Base-by-base conservation (phyloP, 1,140 invertebrate genomes). In the Asobara japonica region DNA sequence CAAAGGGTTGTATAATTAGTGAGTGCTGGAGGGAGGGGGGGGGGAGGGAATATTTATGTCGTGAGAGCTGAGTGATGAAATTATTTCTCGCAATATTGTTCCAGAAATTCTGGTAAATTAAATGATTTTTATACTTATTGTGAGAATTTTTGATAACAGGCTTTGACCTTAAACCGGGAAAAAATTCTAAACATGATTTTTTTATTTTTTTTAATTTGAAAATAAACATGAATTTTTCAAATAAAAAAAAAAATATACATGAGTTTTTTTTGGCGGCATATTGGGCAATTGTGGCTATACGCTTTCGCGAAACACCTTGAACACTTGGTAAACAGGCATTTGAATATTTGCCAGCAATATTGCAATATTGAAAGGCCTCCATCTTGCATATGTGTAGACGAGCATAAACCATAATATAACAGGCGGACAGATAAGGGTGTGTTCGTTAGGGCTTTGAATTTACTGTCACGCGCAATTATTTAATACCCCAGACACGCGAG, bases 31-130 rank as follows among this genome's bases (percentile, higher is more conserved):
- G n/a, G 62, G 31, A 45, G 41, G 20, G 20, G 38, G 65, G 27
- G 13, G 62, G 41, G 61, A n/a, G 11, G 41, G 29, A 71, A 16
- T 36, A 56, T n/a, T n/a, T n/a, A n/a, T n/a, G 20, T 71, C 38
- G 29, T 62, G 45, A 65, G 48, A 25, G 41, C 18, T 64, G 38
- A 56, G 33, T 71, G 65, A 71, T 65, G 61, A 71, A 71, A 71
- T 71, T 71, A 71, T 71, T 41, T 45, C 62, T 65, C 27, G 41
- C 61, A 30, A 65, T 45, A 45, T 51, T 29, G 69, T 30, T 56
- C 27, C 25, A 22, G 5, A 4, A 2, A 7, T 8, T 45, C 29
- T 36, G 10, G 5, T 16, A 33, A 65, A 6, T 65, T n/a, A 20
- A 65, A 38, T 38, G 36, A 10, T 13, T 38, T 38, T 38, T 38